phyloP scores from a whole-genome alignment of 2,113 vertebrate species.

The Noturus placidus region DNA sequence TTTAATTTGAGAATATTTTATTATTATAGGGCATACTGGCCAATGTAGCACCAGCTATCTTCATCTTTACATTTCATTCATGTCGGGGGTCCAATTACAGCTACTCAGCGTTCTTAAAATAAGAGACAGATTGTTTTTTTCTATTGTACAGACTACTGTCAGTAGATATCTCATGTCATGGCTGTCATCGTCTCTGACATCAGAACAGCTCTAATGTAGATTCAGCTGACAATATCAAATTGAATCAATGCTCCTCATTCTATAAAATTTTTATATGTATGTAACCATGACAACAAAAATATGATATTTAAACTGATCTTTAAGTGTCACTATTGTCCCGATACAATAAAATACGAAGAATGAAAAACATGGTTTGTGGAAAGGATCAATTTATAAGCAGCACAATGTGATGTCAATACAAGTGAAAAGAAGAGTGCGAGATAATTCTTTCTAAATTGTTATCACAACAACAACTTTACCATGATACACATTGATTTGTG shows the following conservation, averaged over 20 bases:
- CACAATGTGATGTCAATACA: not conserved
- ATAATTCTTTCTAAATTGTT: not conserved
- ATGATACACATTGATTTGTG: not conserved
- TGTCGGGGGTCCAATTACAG: not conserved
- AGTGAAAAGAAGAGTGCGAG: not conserved
- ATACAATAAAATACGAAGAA: not conserved
- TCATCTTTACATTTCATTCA: not conserved
- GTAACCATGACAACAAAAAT: not conserved
- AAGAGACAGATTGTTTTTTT: not conserved
- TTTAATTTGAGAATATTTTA: not conserved
- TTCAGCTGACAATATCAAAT: conserved; percentile 5
- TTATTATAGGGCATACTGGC: not conserved
- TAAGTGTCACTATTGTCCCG: not conserved
- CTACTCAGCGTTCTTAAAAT: not conserved
- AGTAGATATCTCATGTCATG: not conserved
- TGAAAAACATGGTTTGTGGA: not conserved
- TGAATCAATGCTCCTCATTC: not conserved
- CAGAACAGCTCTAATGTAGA: not conserved
- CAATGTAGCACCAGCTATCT: not conserved
- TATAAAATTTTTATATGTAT: not conserved
- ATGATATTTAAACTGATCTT: not conserved
- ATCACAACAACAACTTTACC: not conserved
- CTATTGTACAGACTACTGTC: not conserved
- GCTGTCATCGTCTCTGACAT: not conserved
- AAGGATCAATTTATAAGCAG: not conserved